A percentile compares a stretch with the other conserved stretches of the same genome.
Conservation (phyloP, 2,797 vertebrate genomes). For the Anguilla megastoma region DNA sequence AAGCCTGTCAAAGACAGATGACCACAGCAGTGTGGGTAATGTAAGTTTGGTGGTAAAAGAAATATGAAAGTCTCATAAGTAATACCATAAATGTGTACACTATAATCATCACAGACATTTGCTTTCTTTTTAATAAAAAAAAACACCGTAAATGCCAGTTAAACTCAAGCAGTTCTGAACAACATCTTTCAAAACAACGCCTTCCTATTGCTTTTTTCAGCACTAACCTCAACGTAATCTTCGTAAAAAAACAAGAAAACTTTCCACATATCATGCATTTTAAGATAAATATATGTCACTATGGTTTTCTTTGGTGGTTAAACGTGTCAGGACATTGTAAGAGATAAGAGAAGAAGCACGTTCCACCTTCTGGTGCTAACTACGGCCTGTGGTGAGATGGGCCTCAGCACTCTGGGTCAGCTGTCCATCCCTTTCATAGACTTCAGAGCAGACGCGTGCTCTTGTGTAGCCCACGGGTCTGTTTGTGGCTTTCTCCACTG, state of each 20-base stretch:
- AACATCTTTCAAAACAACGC: not conserved
- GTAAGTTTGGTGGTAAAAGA: not conserved
- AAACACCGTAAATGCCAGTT: not conserved
- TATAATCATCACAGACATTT: not conserved
- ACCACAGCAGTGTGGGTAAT: not conserved
- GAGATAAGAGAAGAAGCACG: constrained; percentile 19
- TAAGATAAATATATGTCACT: not conserved
- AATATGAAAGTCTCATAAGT: not conserved
- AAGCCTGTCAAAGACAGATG: not conserved
- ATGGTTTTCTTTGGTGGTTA: constrained; percentile 11
- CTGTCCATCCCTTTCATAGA: constrained; percentile 7
- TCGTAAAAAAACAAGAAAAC: not conserved
- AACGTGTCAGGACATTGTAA: not conserved
- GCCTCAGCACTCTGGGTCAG: not conserved
- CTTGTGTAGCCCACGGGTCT: constrained; percentile 16
- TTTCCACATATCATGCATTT: not conserved
- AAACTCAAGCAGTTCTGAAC: not conserved
- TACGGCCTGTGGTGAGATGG: not conserved
- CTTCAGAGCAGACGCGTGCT: not conserved
- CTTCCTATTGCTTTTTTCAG: not conserved
- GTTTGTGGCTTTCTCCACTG: constrained; percentile 35
- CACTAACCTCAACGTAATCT: not conserved
- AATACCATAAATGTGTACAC: not conserved
- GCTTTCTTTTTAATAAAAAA: not conserved
- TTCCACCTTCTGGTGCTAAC: not conserved